Evolutionary conservation across 2,888 invertebrate species (phyloP), one percentile per base, ranked within the genome.

Genomic region (Zygogramma bicolorata): DNA sequence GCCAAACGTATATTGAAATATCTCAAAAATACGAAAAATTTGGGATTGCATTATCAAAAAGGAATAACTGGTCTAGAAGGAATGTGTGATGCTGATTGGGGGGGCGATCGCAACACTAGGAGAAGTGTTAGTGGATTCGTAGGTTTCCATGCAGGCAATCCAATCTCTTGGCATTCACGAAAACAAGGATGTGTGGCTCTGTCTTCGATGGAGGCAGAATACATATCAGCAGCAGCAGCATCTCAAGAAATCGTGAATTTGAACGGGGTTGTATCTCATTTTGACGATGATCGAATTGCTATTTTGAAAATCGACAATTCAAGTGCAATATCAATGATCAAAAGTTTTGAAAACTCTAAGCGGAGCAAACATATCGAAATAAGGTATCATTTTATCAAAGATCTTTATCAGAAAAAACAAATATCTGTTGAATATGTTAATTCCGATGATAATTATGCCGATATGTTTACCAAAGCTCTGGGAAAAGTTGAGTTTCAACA

Each of bases 101-200:
- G 46, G 22, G 73, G 69, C 20, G 71, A 77, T 49, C 3, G 27
- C 6, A 10, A 53, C 60, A 61, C 49, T 15, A 38, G 71, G 38
- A 75, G 71, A 71, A 78, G 74, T 63, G 74, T 76, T 2, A 75
- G 79, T 70, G 76, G 77, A 15, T 79, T 77, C 34, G 31, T 77
- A n/a, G 27, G 31, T 27, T 75, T 70, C 57, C 65, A 77, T 68
- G 75, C 68, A n/a, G 65, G 71, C 42, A 78, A 75, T 68, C 73
- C 71, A 7, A 71, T 78, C 15, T 57, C 68, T 5, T 80, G 77
- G 80, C 60, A 70, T 66, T 78, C 77, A 8, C 53, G 65, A 40
- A 78, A 79, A 34, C 79, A 78, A 66, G 71, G 27, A 34, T 76
- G 76, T 75, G 75, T 77, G 5, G 76, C 74, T 5, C 61, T 76